A percentile compares a stretch with the other conserved stretches of the same genome.
Evolutionary conservation across 2,113 vertebrate genomes (phyloP).

Genomic region (Equus quagga): DNA sequence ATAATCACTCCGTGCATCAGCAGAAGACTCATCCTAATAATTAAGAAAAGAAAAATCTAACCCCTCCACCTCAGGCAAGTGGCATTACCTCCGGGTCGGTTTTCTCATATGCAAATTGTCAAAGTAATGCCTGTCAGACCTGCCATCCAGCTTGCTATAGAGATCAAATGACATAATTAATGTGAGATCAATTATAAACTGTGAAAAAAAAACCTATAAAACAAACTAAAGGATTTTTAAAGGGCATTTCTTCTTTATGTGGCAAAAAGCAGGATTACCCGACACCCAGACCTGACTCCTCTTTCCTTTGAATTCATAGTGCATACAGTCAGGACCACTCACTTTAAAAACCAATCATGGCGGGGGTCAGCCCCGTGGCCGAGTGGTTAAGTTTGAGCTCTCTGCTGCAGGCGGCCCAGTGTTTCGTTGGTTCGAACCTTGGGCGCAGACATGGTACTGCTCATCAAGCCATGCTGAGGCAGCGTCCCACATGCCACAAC

Average conservation of each 20-base stretch:
- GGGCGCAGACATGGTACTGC: too few relatives aligned
- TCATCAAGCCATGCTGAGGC: too few relatives aligned
- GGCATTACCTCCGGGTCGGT: background rate
- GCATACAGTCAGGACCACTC: background rate
- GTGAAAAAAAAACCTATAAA: background rate
- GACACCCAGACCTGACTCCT: background rate
- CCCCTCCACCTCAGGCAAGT: background rate
- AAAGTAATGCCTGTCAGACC: background rate
- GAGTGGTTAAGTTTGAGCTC: too few relatives aligned
- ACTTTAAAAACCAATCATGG: background rate
- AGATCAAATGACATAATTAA: background rate
- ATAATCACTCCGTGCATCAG: background rate
- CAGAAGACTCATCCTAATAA: background rate
- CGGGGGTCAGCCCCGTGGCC: too few relatives aligned
- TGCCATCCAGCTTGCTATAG: background rate
- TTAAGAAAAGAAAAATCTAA: background rate
- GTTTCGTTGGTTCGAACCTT: too few relatives aligned
- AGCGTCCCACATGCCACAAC: too few relatives aligned
- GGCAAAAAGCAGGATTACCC: background rate
- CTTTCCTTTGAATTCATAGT: background rate
- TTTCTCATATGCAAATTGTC: background rate
- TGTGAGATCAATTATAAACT: background rate
- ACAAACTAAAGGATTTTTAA: background rate
- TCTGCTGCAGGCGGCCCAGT: too few relatives aligned
- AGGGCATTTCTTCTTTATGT: background rate